Conservation (phyloP, 2,888 invertebrate genomes). For the Diaprepes abbreviatus region DNA sequence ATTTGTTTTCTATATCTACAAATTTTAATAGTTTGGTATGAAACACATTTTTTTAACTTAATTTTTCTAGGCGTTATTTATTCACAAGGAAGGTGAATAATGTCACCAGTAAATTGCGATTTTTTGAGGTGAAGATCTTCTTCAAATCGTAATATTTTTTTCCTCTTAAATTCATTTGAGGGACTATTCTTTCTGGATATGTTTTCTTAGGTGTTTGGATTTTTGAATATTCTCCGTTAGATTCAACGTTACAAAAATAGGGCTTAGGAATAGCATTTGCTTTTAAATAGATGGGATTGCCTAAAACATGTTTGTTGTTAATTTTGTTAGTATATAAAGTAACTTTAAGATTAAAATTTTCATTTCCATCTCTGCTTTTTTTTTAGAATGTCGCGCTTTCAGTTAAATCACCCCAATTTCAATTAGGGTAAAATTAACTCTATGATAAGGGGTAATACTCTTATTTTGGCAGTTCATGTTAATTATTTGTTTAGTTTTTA, state of each 20-base stretch:
- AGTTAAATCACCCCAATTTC: too few species aligned
- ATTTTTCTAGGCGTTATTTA: constrained; percentile 10
- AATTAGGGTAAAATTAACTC: too few species aligned
- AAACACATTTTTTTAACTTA: constrained; percentile 2
- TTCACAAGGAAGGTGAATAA: background rate
- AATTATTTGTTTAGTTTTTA: too few species aligned
- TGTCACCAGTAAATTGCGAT: background rate
- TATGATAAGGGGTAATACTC: too few species aligned
- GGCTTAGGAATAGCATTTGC: background rate
- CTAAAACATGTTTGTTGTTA: too few species aligned
- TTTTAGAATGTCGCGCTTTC: too few species aligned
- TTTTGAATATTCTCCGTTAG: too few species aligned
- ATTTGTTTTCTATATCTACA: background rate
- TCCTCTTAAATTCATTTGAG: background rate
- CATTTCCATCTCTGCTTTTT: too few species aligned
- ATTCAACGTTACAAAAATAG: background rate
- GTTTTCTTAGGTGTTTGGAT: background rate
- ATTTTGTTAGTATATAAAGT: too few species aligned
- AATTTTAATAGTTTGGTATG: background rate
- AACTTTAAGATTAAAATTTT: too few species aligned
- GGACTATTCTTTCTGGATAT: background rate
- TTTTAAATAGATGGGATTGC: constrained; percentile 11
- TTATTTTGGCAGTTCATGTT: too few species aligned
- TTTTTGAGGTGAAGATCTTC: background rate
- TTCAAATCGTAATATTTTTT: background rate